phyloP scores from a whole-genome alignment of 1,140 invertebrate species.

The Harpegnathos saltator region DNA sequence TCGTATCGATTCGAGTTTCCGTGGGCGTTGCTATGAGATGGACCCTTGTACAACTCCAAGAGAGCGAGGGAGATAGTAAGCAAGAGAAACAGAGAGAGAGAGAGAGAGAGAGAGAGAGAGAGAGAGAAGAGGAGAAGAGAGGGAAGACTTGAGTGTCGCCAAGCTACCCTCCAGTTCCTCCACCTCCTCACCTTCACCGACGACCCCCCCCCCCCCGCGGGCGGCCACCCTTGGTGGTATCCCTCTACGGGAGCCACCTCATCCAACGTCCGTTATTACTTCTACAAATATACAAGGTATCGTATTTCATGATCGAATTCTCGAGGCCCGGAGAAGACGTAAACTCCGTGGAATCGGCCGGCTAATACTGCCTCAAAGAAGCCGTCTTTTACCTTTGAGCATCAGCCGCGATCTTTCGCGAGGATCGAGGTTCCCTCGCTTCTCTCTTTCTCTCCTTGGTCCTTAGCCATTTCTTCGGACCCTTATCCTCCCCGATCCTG shows the following conservation, averaged over 20 bases:
- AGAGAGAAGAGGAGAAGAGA: constrained; percentile 21
- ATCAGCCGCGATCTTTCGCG: constrained; percentile 48
- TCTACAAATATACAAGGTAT: constrained; percentile 82
- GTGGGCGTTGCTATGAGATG: constrained; percentile 87
- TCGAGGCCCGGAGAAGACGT: constrained; percentile 41
- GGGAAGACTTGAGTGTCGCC: constrained; percentile 85
- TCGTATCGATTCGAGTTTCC: constrained; percentile 86
- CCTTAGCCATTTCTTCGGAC: constrained; percentile 20
- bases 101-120: constrained; percentile 49
- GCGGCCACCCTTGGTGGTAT: constrained; percentile 50
- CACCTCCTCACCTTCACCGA: constrained; percentile 73
- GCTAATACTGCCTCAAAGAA: constrained; percentile 76
- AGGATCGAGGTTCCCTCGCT: constrained; percentile 1
- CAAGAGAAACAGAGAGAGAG: constrained; percentile 24
- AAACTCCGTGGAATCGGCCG: constrained; percentile 70
- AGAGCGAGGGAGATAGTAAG: constrained; percentile 52
- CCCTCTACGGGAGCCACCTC: constrained; percentile 48
- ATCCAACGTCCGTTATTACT: constrained; percentile 78
- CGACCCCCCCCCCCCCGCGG: constrained; percentile 64
- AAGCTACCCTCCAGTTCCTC: constrained; percentile 83
- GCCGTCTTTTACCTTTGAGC: constrained; percentile 58
- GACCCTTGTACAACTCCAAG: constrained; percentile 85
- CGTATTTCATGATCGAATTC: constrained; percentile 74
- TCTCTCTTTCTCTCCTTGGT: not conserved
- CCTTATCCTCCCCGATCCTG: constrained; percentile 27